Conservation (phyloP, 1,140 invertebrate genomes). For the Drosophila pruinosa region DNA sequence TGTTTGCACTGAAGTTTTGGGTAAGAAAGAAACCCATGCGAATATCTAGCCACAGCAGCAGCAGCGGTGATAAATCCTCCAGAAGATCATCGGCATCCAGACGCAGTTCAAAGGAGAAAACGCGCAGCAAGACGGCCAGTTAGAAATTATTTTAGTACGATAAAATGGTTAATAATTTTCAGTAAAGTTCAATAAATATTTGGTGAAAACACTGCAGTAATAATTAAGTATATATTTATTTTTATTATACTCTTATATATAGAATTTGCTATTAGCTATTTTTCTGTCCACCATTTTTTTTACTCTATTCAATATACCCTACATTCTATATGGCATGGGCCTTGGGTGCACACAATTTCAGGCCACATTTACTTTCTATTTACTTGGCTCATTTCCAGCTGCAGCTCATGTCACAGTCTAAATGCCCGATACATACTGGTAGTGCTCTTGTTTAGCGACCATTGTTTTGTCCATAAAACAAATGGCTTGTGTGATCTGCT, state of each 20-base stretch:
- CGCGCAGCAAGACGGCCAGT: slow-evolving; percentile 60
- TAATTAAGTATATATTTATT: slow-evolving; percentile 7
- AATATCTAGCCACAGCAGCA: slow-evolving; percentile 71
- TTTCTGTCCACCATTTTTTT: slow-evolving; percentile 6
- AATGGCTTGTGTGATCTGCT: slow-evolving; percentile 30
- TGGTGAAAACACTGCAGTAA: slow-evolving; percentile 4
- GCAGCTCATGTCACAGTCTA: slow-evolving; percentile 34
- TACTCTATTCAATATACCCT: slow-evolving; percentile 36
- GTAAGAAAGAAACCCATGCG: slow-evolving; percentile 86
- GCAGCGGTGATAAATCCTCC: slow-evolving; percentile 64
- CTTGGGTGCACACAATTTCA: slow-evolving; percentile 37
- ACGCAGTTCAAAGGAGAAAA: slow-evolving; percentile 67
- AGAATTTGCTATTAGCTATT: neutral
- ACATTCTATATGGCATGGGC: slow-evolving; percentile 35
- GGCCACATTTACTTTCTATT: slow-evolving; percentile 49
- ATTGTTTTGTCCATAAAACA: slow-evolving; percentile 41
- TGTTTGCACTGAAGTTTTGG: slow-evolving; percentile 87
- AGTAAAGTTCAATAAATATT: slow-evolving; percentile 11
- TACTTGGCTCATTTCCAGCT: slow-evolving; percentile 68
- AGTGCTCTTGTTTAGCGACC: slow-evolving; percentile 8
- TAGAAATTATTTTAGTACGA: slow-evolving; percentile 15
- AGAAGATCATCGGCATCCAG: slow-evolving; percentile 71
- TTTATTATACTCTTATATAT: slow-evolving; percentile 2
- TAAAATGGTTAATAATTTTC: slow-evolving; percentile 1
- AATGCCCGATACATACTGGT: neutral